Base-by-base conservation (phyloP, 2,888 invertebrate species). In the Watsonalla binaria region DNA sequence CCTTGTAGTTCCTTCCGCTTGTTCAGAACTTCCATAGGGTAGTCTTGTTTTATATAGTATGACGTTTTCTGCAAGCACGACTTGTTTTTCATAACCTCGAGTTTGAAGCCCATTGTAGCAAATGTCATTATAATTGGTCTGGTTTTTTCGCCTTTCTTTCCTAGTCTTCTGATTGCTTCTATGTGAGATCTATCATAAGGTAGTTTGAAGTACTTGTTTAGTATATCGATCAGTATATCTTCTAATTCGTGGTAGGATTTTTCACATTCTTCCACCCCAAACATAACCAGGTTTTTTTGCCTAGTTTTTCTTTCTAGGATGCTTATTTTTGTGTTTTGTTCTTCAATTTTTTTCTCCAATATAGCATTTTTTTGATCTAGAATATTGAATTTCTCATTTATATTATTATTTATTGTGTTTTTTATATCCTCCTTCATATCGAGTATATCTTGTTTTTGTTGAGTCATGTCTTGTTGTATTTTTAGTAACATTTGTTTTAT, bases 211-310 rank as follows among this genome's bases (percentile, higher is more conserved):
- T 58, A 39, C 7, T 33, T 63, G 34, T 60, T 65, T 55, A 66
- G 58, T 51, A 64, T 61, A 24, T 63, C 52, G 11, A 62, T 51
- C 48, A 66, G 47, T 9, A 82, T 68, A 58, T 80, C 54, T 54
- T 60, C 60, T 11, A 66, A 49, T 11, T 65, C 60, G 6, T 58
- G n/a, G 48, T 68, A 64, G 0, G 55, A 56, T n/a, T 56, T 60
- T 56, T 66, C 62, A 0, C 14, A 46, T 47, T 62, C 62, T 55
- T 61, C 57, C n/a, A 60, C 54, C 15, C 60, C 57, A 48, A 58
- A 58, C 8, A 56, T 50, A 14, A 57, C n/a, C 9, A 45, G 45
- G 9, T 45, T 45, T 45, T 45, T 59, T 15, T 11, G n/a, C 53
- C 55, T 51, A 8, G 9, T 51, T 24, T 53, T 47, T 52, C 54